Percentiles rank a stretch among this genome's conserved stretches.
Conservation (phyloP, 2,113 vertebrate genomes). For the Stigmatopora nigra region DNA sequence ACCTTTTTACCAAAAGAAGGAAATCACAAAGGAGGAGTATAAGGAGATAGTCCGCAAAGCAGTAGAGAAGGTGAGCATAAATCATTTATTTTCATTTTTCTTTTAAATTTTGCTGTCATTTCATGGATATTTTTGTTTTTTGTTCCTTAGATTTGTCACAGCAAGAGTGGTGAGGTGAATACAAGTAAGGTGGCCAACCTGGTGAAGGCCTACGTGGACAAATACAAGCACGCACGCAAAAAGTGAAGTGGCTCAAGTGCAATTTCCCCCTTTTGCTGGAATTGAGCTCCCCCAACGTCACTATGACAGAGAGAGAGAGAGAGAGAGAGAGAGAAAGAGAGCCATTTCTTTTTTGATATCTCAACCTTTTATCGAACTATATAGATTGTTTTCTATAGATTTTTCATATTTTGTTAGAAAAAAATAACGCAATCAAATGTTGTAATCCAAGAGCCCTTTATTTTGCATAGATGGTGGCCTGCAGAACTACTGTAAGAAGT, state of each 20-base stretch:
- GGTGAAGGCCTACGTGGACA: slow-evolving; percentile 96
- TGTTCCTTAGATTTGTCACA: slow-evolving; percentile 83
- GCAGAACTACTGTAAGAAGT: slow-evolving; percentile 53
- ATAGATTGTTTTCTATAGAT: slow-evolving; percentile 78
- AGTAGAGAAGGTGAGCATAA: slow-evolving; percentile 85
- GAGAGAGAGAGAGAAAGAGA: slow-evolving; percentile 57
- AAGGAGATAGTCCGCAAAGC: slow-evolving; percentile 98
- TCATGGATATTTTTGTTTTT: neutral
- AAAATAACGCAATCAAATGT: slow-evolving; percentile 65
- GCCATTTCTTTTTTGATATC: slow-evolving; percentile 75
- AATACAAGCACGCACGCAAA: slow-evolving; percentile 92
- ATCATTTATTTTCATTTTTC: neutral
- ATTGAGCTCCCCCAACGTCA: slow-evolving; percentile 65
- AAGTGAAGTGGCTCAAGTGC: slow-evolving; percentile 84
- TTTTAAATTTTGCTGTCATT: too few relatives aligned
- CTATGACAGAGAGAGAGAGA: slow-evolving; percentile 59
- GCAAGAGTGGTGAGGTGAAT: slow-evolving; percentile 97
- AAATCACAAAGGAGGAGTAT: slow-evolving; percentile 96
- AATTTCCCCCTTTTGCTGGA: slow-evolving; percentile 79
- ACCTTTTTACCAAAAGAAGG: slow-evolving; percentile 96
- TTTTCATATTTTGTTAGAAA: slow-evolving; percentile 71
- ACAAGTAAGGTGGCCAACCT: slow-evolving; percentile 93
- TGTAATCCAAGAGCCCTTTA: slow-evolving; percentile 70
- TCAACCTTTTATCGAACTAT: slow-evolving; percentile 64
- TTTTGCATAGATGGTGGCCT: slow-evolving; percentile 63